Base-by-base conservation (phyloP, 2,113 vertebrate species). In the Probosciger aterrimus region DNA sequence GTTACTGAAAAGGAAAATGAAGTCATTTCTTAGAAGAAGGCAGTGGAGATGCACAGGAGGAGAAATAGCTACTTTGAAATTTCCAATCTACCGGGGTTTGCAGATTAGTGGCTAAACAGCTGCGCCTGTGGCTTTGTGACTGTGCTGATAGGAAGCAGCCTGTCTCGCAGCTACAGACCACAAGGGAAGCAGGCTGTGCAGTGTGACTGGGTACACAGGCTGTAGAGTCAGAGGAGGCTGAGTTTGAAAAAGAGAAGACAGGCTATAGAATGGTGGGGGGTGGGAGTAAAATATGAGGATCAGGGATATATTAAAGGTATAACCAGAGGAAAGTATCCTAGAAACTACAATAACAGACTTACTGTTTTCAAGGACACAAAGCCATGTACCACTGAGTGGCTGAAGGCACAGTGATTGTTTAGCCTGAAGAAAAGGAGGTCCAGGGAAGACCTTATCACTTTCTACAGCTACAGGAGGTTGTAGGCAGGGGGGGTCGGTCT, bases 401-500 rank as follows among this genome's bases (percentile, higher is more conserved):
- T 81, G 76, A 68, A 22, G 52, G 52, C 74, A 53, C 46, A 74
- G 53, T 44, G 14, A 31, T 53, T 35, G 53, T 41, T 75, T 53
- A 91, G 75, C 20, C 75, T 86, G 82, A 69, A 69, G 76, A 35
- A 91, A 62, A 86, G 46, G n/a, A 30, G 53, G 69, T 4, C 68
- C n/a, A 68, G 46, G 62, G 1, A 46, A 46, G 10, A 5, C 11
- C 52, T 18, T 59, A 0, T 53, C 16, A 39, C 52, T 73, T 74
- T 64, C 28, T 41, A 33, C 60, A 67, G 10, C 10, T 60, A 60
- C 30, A 85, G 74, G 37, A 79, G 67, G 27, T 18, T 31, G 11
- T 25, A 67, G 33, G 33, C 4, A 0, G 46, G 52, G 8, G 3
- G 1, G 3, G 7, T 73, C 0, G 0, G 37, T 23, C 5, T 59